Evolutionary conservation across 2,113 vertebrate species (phyloP), one percentile per base, ranked within the genome.

Genomic region (Podocnemis expansa): DNA sequence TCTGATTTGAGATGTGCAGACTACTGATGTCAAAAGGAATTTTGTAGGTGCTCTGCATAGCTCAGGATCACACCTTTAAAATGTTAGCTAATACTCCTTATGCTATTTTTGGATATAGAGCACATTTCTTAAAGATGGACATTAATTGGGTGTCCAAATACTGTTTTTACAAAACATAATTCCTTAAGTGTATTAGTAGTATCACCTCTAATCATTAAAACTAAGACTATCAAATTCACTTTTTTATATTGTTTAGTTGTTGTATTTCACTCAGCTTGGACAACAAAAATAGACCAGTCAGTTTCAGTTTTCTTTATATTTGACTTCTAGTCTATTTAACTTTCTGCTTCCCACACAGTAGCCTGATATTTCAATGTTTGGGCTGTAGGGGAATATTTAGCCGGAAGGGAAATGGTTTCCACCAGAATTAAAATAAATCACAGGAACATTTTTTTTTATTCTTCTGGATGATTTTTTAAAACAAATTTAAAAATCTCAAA

Each of bases 241-340:
- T 80, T 5, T 29, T 84, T 51, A 80, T 56, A 45, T 1, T 79
- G 24, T 56, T 88, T 2, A 5, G 56, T 70, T 86, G 87, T 87
- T 43, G 85, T 78, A 58, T 86, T 78, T 78, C 58, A 78, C 34
- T 58, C 43, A 54, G 16, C 29, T 90, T 85, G 76, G 81, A 84
- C 93, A 94, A 83, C 60, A n/a, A 9, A 5, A 73, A 76, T 22
- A 14, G 24, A 76, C 41, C 25, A 45, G 25, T 76, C 13, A 85
- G 43, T 82, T 91, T 81, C 82, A 80, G 63, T 94, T 89, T 21
- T 81, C 75, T n/a, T 92, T 84, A 89, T 82, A 91, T 67, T n/a
- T 87, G 76, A 93, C 90, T 85, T 96, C 80, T 85, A 80, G 63
- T 29, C 27, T 27, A 31, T 67, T 94, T 82, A 41, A 21, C 38